Percentiles rank a stretch among this genome's conserved stretches.
Conservation (phyloP, 1,140 invertebrate genomes). For the Thaumatotibia leucotreta region DNA sequence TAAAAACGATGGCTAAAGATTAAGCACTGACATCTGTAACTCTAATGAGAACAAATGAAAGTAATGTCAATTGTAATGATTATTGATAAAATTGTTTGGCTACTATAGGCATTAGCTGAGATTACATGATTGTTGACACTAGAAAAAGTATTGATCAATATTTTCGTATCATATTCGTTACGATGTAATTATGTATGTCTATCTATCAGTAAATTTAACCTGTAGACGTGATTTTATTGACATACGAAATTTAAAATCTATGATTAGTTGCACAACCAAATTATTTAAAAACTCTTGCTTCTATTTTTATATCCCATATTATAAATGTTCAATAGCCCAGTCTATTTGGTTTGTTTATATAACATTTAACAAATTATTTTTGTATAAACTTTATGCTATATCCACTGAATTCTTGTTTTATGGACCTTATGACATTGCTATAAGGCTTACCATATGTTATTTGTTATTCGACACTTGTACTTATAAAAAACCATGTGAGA, state of each 20-base stretch:
- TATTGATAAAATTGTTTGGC: not conserved
- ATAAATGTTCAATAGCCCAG: too few relatives aligned
- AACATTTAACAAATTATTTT: not conserved
- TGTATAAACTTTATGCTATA: not conserved
- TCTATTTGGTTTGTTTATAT: too few relatives aligned
- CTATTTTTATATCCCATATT: too few relatives aligned
- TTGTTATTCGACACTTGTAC: not conserved
- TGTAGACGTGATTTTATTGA: not conserved
- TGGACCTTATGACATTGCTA: not conserved
- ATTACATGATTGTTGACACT: not conserved
- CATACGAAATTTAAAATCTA: not conserved
- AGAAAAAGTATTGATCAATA: slow-evolving; percentile 1
- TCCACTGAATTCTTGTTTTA: not conserved
- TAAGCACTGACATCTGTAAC: too few relatives aligned
- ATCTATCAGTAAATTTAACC: not conserved
- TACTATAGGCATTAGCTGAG: not conserved
- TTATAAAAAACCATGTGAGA: not conserved
- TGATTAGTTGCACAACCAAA: not conserved
- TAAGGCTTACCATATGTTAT: too few relatives aligned
- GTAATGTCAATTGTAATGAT: not conserved
- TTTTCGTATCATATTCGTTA: not conserved
- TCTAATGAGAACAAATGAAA: not conserved
- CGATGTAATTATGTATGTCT: not conserved
- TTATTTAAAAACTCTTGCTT: too few relatives aligned
- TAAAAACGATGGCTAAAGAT: too few relatives aligned